A percentile compares a stretch with the other conserved stretches of the same genome.
phyloP scores from a whole-genome alignment of 2,797 vertebrate genomes.

The Sparidentex hasta region DNA sequence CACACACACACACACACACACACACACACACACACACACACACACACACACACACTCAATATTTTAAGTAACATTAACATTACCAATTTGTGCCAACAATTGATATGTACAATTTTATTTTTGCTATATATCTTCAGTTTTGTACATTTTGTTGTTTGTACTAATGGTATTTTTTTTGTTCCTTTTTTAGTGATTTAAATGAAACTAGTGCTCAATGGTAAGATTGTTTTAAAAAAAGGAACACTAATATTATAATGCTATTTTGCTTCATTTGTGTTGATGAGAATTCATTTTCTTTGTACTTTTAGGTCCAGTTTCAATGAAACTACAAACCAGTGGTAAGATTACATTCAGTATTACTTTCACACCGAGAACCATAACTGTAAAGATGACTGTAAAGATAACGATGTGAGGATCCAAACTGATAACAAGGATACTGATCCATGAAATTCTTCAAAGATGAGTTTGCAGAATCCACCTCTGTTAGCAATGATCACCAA shows the following conservation, averaged over 20 bases:
- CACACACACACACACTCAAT: neutral
- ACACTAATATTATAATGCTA: neutral
- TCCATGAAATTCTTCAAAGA: too few relatives aligned
- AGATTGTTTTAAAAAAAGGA: slow-evolving; percentile 41
- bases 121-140: neutral
- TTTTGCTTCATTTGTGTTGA: slow-evolving; percentile 1
- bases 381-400: too few relatives aligned
- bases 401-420: too few relatives aligned
- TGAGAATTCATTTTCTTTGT: slow-evolving; percentile 11
- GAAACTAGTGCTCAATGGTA: slow-evolving; percentile 82
- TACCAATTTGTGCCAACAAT: neutral
- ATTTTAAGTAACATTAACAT: neutral
- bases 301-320: slow-evolving; percentile 83
- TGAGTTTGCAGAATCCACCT: too few relatives aligned
- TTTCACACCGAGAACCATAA: neutral
- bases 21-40: too few relatives aligned
- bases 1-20: too few relatives aligned
- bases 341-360: slow-evolving; percentile 37
- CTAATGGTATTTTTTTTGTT: slow-evolving; percentile 1
- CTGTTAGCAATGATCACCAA: neutral
- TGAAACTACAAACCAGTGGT: slow-evolving; percentile 88
- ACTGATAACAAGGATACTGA: too few relatives aligned
- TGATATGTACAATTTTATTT: neutral
- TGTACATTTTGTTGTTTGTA: neutral
- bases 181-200: slow-evolving; percentile 82